Evolutionary conservation across 2,888 invertebrate genomes (phyloP).

Genomic region (Agrotis puta): DNA sequence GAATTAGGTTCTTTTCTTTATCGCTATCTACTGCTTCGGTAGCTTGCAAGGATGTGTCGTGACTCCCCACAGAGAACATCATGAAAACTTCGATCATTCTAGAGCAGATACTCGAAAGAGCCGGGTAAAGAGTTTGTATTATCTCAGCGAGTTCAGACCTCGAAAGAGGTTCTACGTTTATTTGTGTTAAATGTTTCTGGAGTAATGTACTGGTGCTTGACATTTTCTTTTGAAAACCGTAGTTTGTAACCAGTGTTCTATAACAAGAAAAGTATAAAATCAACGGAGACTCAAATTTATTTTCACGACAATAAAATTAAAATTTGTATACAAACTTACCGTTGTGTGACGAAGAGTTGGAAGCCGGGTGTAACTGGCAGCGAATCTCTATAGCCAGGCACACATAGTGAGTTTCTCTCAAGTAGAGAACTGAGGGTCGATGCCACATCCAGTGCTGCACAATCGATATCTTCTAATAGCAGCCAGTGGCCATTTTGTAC

Average conservation of each 20-base stretch:
- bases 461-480: slow-evolving; percentile 98
- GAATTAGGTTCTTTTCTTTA: slow-evolving; percentile 71
- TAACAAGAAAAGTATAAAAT: slow-evolving; percentile 63
- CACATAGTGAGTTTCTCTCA: slow-evolving; percentile 95
- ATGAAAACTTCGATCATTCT: slow-evolving; percentile 96
- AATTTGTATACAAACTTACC: slow-evolving; percentile 83
- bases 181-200: slow-evolving; percentile 95
- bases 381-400: slow-evolving; percentile 97
- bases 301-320: rapidly evolving
- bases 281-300: slow-evolving; percentile 10
- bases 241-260: slow-evolving; percentile 91
- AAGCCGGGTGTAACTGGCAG: slow-evolving; percentile 96
- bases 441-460: slow-evolving; percentile 97
- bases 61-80: slow-evolving; percentile 94
- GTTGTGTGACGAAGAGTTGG: slow-evolving; percentile 97
- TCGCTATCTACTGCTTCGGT: slow-evolving; percentile 72
- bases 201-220: slow-evolving; percentile 93
- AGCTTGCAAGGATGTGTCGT: slow-evolving; percentile 87
- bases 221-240: slow-evolving; percentile 92
- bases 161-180: slow-evolving; percentile 95
- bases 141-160: slow-evolving; percentile 94
- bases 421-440: slow-evolving; percentile 96
- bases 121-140: slow-evolving; percentile 93
- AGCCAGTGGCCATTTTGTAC: slow-evolving; percentile 97
- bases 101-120: slow-evolving; percentile 93